Conservation (phyloP, 2,797 vertebrate species). For the Pelodytes ibericus region DNA sequence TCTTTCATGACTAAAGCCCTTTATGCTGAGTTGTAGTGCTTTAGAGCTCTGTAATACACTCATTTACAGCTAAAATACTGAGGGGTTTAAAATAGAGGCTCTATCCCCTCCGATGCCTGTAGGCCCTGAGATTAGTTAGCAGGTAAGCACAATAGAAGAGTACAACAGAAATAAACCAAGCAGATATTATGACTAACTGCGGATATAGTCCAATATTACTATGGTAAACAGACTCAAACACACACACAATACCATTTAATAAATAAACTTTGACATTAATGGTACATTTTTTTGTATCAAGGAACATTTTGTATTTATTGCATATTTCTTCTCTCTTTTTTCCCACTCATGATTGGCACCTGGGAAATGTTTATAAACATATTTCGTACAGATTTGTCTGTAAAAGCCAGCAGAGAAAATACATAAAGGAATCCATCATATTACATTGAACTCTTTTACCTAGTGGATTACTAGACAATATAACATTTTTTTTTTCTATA, state of each 20-base stretch:
- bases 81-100: too few species aligned
- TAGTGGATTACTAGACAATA: constrained; percentile 18
- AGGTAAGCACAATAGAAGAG: too few species aligned
- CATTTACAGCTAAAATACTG: too few species aligned
- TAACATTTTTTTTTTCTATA: too few species aligned
- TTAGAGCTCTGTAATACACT: too few species aligned
- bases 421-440: background rate
- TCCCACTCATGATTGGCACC: background rate
- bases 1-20: too few species aligned
- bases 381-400: background rate
- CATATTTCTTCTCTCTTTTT: background rate
- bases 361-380: constrained; percentile 5
- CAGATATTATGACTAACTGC: background rate
- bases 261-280: constrained; percentile 7
- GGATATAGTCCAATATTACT: background rate
- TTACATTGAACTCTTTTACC: constrained; percentile 11
- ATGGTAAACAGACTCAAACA: background rate
- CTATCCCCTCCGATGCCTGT: too few species aligned
- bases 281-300: background rate
- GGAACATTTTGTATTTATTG: constrained; percentile 1
- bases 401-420: background rate
- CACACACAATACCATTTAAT: background rate
- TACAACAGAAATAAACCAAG: too few species aligned
- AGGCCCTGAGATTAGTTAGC: too few species aligned
- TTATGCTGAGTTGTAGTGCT: too few species aligned